phyloP scores from a whole-genome alignment of 2,888 invertebrate genomes.

The Platycheirus rosarum region DNA sequence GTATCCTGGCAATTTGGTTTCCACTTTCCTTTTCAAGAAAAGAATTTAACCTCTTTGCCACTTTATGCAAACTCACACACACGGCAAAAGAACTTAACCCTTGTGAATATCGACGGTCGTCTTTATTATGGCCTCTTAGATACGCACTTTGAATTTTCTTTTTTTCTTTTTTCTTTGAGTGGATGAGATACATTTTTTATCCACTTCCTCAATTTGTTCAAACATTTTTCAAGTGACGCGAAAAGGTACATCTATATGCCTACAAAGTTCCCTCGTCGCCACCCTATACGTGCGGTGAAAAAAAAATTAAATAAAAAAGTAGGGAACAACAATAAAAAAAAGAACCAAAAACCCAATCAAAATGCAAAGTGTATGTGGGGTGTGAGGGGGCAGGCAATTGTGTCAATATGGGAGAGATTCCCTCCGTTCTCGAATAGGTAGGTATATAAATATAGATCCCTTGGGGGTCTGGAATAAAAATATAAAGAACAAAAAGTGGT shows the following conservation, averaged over 20 bases:
- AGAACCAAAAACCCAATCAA: conserved; percentile 56
- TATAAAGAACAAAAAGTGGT: conserved; percentile 1
- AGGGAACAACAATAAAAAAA: conserved; percentile 42
- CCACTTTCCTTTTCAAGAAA: conserved; percentile 7
- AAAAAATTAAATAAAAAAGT: conserved; percentile 3
- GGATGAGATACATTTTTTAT: conserved; percentile 62
- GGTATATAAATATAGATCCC: conserved; percentile 18
- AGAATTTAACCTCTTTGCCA: conserved; percentile 61
- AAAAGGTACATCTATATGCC: conserved; percentile 32
- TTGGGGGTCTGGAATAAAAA: conserved; percentile 34
- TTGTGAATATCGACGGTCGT: conserved; percentile 70
- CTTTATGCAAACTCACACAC: conserved; percentile 25
- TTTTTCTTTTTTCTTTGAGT: conserved; percentile 40
- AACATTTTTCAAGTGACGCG: conserved; percentile 58
- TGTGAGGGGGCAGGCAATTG: conserved; percentile 52
- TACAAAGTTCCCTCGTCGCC: conserved; percentile 48
- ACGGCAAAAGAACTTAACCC: conserved; percentile 38
- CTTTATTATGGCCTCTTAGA: conserved; percentile 71
- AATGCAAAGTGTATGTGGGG: conserved; percentile 55
- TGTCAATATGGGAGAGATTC: conserved; percentile 65
- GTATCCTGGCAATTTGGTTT: conserved; percentile 27
- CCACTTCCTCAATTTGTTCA: conserved; percentile 26
- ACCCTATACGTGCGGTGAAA: conserved; percentile 68
- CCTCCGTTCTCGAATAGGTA: neutral
- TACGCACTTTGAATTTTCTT: conserved; percentile 67